Base-by-base conservation (phyloP, 2,113 vertebrate genomes). In the Gallinago media region DNA sequence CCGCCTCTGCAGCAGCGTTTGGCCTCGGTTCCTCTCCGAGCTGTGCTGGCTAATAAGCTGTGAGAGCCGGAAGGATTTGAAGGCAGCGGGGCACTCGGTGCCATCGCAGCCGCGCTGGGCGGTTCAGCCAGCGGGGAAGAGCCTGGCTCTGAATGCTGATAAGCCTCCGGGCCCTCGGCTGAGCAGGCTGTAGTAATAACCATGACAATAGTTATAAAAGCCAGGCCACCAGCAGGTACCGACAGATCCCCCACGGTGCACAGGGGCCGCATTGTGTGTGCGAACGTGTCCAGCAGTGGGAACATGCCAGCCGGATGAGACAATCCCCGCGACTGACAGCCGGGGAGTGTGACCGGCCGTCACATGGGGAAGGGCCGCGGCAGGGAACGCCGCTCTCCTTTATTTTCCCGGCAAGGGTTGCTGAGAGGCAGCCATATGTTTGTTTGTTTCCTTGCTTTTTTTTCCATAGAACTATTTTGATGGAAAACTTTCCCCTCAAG, bases 401-500 rank as follows among this genome's bases (percentile, higher is more conserved):
- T n/a, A n/a, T n/a, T n/a, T n/a, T n/a, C n/a, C n/a, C n/a, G n/a
- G n/a, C n/a, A n/a, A n/a, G n/a, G n/a, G n/a, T n/a, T n/a, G n/a
- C n/a, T n/a, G n/a, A n/a, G n/a, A n/a, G n/a, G n/a, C n/a, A n/a
- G n/a, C n/a, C n/a, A n/a, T 54, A 0, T 76, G 20, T 74, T 38
- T 89, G 34, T 85, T 71, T 89, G 31, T 68, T 95, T 87, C 63
- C 49, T 79, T 96, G 6, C 3, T 52, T 27, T 56, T 31, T 81
- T 32, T 81, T 74, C 89, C 96, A 84, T 98, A 99, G 99, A 99
- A 99, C 97, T 99, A 99, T 98, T 99, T 99, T 97, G 99, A 99
- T 89, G 99, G 99, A 96, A 99, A 99, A 97, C 98, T 99, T 91
- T 99, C 99, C 44, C 98, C 99, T 50, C 99, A 99, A 98, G 99